phyloP scores from a whole-genome alignment of 2,888 invertebrate genomes.

The Napeogenes sylphis region DNA sequence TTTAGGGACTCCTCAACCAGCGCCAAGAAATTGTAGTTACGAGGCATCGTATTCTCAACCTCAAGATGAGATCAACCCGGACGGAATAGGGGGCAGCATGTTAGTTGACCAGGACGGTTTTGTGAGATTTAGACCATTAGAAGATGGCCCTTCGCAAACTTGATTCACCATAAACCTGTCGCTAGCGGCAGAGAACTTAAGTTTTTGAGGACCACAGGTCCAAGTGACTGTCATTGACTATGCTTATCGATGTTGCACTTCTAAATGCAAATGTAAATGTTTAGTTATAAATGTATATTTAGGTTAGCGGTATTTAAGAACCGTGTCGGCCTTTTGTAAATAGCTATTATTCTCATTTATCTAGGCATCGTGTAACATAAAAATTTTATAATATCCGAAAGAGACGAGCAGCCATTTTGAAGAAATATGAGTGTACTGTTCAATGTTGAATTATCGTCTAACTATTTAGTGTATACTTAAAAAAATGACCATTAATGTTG shows the following conservation, averaged over 20 bases:
- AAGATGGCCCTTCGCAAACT: conserved; percentile 70
- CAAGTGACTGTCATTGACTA: conserved; percentile 10
- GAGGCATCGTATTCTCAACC: conserved; percentile 76
- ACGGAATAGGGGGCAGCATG: conserved; percentile 83
- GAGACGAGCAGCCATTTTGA: conserved; percentile 37
- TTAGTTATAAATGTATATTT: conserved; percentile 67
- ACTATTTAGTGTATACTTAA: conserved; percentile 7
- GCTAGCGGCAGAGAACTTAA: conserved; percentile 57
- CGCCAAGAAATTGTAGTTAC: conserved; percentile 68
- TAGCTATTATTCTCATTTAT: conserved; percentile 52
- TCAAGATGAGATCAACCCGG: conserved; percentile 70
- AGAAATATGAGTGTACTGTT: conserved; percentile 25
- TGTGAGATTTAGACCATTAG: conserved; percentile 88
- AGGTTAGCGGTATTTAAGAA: conserved; percentile 49
- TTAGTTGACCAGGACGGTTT: conserved; percentile 94
- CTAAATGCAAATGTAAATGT: conserved; percentile 46
- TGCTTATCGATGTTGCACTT: conserved; percentile 25
- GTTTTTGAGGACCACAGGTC: conserved; percentile 50
- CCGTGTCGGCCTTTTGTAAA: conserved; percentile 67
- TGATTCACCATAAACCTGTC: conserved; percentile 70
- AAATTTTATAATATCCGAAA: conserved; percentile 36
- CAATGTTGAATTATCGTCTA: conserved; percentile 19
- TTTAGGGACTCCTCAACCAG: conserved; percentile 71
- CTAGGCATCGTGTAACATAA: conserved; percentile 41
- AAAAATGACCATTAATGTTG: conserved; percentile 25